These are phyloP conservation scores for Eilema caniola DNA, from an alignment of 2,888 invertebrate genomes.

Conservation along the genomic window DNA sequence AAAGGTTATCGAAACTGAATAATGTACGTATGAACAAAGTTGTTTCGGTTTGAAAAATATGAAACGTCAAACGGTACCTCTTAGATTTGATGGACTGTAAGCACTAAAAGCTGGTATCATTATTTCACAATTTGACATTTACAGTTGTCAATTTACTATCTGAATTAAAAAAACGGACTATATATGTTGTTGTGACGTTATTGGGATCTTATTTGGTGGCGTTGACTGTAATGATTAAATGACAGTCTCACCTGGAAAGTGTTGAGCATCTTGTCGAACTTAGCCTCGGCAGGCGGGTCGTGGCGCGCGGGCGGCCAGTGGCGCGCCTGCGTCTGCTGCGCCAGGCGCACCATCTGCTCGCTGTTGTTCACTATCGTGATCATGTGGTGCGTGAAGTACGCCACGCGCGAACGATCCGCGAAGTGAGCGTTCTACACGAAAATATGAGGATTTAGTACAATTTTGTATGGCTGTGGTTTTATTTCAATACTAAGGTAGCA, in stretches of 20 bases:
- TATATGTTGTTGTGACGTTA: no score
- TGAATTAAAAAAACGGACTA: no score
- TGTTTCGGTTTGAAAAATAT: no score
- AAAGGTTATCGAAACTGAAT: no score
- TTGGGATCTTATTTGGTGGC: no score
- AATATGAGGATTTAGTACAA: background rate
- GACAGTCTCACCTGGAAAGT: constrained; percentile 88
- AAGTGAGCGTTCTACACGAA: constrained; percentile 91
- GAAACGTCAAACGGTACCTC: no score
- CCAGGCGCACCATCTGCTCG: constrained; percentile 95
- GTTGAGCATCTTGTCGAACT: constrained; percentile 87
- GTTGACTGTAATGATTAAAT: background rate
- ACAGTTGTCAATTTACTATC: no score
- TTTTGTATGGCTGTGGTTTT: no score
- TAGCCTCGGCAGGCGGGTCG: constrained; percentile 87
- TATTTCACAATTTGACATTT: no score
- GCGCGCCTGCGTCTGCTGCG: constrained; percentile 94
- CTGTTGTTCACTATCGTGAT: constrained; percentile 98
- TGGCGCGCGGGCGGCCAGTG: constrained; percentile 91
- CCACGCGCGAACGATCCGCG: constrained; percentile 95
- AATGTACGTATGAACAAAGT: no score
- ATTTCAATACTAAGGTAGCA: background rate
- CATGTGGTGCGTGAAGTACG: constrained; percentile 97
- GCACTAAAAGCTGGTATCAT: no score
- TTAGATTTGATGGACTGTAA: no score